A percentile compares a stretch with the other conserved stretches of the same genome.
Conservation (phyloP, 2,797 vertebrate species). For the Geotria australis region DNA sequence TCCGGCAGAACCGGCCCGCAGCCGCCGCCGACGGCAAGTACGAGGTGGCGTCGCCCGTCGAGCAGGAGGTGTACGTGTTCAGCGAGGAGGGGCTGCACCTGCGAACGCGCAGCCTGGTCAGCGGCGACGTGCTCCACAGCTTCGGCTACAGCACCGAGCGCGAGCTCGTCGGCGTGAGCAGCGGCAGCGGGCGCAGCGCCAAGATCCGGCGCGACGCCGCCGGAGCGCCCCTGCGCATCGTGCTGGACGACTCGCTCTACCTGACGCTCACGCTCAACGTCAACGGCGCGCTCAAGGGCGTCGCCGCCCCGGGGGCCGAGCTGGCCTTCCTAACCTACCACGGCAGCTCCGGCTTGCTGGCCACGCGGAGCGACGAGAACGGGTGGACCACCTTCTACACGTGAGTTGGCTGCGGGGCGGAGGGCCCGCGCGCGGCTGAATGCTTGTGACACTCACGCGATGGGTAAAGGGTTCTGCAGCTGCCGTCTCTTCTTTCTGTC, state of each 20-base stretch:
- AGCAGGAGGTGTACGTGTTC: conserved; percentile 83
- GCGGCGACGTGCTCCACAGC: conserved; percentile 78
- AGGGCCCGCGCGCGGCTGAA: too few species aligned
- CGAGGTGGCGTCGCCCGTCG: conserved; percentile 67
- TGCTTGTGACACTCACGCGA: too few species aligned
- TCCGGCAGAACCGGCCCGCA: conserved; percentile 64
- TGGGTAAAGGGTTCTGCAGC: too few species aligned
- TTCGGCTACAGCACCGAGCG: conserved; percentile 60
- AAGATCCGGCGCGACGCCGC: conserved; percentile 55
- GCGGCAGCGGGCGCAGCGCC: conserved; percentile 63
- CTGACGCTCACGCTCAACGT: conserved; percentile 95
- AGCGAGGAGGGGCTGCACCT: conserved; percentile 74
- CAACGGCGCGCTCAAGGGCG: conserved; percentile 57
- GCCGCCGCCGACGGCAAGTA: conserved; percentile 71
- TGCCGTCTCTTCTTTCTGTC: too few species aligned
- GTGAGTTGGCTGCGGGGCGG: conserved; percentile 24
- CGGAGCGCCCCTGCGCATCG: conserved; percentile 71
- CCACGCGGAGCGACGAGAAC: conserved; percentile 80
- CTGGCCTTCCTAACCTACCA: conserved; percentile 84
- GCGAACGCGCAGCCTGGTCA: conserved; percentile 73
- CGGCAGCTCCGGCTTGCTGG: conserved; percentile 62
- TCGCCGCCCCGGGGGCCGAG: conserved; percentile 65
- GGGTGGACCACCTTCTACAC: conserved; percentile 95
- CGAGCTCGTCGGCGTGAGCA: conserved; percentile 46
- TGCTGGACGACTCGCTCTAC: conserved; percentile 61